Percentiles rank a stretch among this genome's conserved stretches.
These are phyloP conservation scores for Tigriopus californicus DNA, from an alignment of 2,888 invertebrate species.

Conservation along the genomic window DNA sequence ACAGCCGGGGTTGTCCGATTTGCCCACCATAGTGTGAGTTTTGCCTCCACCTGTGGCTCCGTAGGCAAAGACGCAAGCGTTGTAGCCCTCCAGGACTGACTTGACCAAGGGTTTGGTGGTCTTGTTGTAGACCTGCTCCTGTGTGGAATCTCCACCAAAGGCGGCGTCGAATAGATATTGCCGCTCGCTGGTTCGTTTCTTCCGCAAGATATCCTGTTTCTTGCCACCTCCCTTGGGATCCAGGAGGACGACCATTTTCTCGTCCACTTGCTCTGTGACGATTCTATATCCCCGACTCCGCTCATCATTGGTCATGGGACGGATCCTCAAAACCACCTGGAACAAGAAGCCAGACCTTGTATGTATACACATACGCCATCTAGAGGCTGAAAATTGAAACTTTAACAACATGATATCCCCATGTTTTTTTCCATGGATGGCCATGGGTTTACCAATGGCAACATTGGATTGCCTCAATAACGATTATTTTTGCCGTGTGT, in stretches of 20 bases:
- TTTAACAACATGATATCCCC: no score
- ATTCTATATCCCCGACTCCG: constrained; percentile 35
- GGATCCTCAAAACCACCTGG: constrained; percentile 45
- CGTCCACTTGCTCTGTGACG: constrained; percentile 50
- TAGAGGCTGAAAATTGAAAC: no score
- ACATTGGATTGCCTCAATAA: no score
- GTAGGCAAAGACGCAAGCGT: constrained; percentile 89
- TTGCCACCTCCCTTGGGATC: neutral
- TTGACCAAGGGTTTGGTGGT: constrained; percentile 69
- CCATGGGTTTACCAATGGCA: no score
- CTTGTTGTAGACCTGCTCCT: constrained; percentile 64
- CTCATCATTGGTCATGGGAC: constrained; percentile 60
- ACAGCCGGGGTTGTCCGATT: constrained; percentile 47
- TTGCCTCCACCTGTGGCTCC: constrained; percentile 82
- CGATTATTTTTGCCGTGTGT: no score
- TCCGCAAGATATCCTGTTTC: constrained; percentile 40
- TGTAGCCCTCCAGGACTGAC: constrained; percentile 68
- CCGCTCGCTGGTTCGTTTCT: constrained; percentile 47
- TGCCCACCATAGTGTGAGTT: constrained; percentile 72
- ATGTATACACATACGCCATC: no score
- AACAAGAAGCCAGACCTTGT: neutral
- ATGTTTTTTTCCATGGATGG: no score
- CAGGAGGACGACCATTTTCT: constrained; percentile 31
- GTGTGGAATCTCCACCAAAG: constrained; percentile 18
- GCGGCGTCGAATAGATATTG: constrained; percentile 69